Evolutionary conservation across 2,797 vertebrate species (phyloP), one percentile per base, ranked within the genome.

Genomic region (Sebastolobus alascanus): DNA sequence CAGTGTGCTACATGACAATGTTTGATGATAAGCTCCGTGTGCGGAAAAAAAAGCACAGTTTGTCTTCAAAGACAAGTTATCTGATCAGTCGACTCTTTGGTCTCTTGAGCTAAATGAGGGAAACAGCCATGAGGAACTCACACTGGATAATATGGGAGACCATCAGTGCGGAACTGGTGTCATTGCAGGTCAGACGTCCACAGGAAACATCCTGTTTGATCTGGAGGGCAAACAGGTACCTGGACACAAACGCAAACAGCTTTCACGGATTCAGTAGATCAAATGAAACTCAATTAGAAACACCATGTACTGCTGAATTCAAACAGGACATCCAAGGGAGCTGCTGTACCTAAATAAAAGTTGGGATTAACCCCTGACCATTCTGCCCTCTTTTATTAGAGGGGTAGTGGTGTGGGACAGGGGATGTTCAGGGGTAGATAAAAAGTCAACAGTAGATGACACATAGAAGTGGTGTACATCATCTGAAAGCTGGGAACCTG

Each of bases 201-300:
- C 96, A 94, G 76, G 95, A 97, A 92, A 99, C 87, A 89, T 99
- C 99, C 92, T 98, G 97, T 93, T 97, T 98, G 89, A 99, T 96
- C 93, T 99, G 99, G 82, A 99, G 96, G 31, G 98, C 98, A 93
- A 99, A 99, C 88, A 99, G 96, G 95, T 99, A 99, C 96, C 99
- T 99, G 94, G 13, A 80, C 84, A 92, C 68, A 90, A 73, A 84
- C 12, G 82, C 46, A 89, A 80, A 77, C 56, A 89, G 9, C 4
- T 33, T 63, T 79, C 22, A 60, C 18, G 29, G 46, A 78, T 59
- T 67, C 60, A 61, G 27, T 13, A 71, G 60, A 63, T n/a, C n/a
- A 67, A 66, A 63, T 50, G 35, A 64, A 54, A 60, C 14, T 69
- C 52, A 60, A 68, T 54, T 68, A 60, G 31, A 55, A 71, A 46